Percentiles rank a stretch among this genome's conserved stretches.
These are phyloP conservation scores for Oophaga pumilio DNA, from an alignment of 2,113 vertebrate genomes.

Conservation along the genomic window DNA sequence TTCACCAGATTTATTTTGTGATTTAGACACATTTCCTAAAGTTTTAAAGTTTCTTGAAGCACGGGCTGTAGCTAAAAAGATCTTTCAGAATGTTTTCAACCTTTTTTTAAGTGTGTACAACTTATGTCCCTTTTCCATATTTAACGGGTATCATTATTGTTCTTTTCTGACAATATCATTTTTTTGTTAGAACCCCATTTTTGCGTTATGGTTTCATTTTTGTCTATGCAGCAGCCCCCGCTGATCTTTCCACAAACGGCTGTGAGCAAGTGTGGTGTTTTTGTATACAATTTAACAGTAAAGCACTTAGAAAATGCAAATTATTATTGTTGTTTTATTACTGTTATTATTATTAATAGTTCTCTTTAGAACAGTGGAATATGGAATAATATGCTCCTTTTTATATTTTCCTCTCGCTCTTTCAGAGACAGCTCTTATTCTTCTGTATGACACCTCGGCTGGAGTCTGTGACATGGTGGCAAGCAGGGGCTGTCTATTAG, in stretches of 20 bases:
- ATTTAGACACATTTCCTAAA: too few relatives aligned
- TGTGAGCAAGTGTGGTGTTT: slow-evolving; percentile 26
- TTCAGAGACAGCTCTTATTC: slow-evolving; percentile 49
- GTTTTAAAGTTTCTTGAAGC: too few relatives aligned
- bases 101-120: background rate
- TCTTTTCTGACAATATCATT: background rate
- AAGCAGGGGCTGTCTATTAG: slow-evolving; percentile 49
- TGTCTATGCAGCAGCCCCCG: background rate
- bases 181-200: slow-evolving; percentile 5
- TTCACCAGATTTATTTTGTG: too few relatives aligned
- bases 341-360: slow-evolving; percentile 50
- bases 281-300: slow-evolving; percentile 24
- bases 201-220: background rate
- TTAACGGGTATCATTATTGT: background rate
- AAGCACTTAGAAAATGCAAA: slow-evolving; percentile 53
- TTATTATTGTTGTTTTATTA: slow-evolving; percentile 47
- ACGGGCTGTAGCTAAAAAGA: background rate
- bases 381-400: slow-evolving; percentile 43
- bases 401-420: slow-evolving; percentile 34
- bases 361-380: slow-evolving; percentile 46
- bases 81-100: background rate
- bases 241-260: slow-evolving; percentile 30
- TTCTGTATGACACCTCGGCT: slow-evolving; percentile 53
- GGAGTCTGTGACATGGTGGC: slow-evolving; percentile 52
- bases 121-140: background rate